Evolutionary conservation across 1,140 invertebrate genomes (phyloP).

Genomic region (Bombus ignitus): DNA sequence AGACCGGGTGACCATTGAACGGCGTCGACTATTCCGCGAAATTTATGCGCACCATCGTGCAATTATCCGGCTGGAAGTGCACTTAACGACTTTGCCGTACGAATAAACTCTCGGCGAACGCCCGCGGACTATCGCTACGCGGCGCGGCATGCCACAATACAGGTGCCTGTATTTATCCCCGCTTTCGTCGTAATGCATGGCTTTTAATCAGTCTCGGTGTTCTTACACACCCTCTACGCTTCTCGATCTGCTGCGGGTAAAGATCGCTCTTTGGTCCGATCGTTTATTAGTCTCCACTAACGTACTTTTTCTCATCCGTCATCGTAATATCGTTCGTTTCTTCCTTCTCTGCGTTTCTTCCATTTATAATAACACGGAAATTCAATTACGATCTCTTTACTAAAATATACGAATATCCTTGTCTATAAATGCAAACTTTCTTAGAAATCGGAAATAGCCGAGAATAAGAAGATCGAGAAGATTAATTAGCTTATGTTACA

Average conservation of each 20-base stretch:
- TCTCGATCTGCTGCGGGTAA: neutral
- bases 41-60: constrained; percentile 64
- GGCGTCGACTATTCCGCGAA: constrained; percentile 38
- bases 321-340: neutral
- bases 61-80: constrained; percentile 67
- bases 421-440: neutral
- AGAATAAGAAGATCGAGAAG: too few relatives aligned
- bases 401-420: too few relatives aligned
- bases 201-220: constrained; percentile 46
- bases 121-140: constrained; percentile 31
- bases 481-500: neutral
- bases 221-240: neutral
- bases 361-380: neutral
- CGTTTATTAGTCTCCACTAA: neutral
- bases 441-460: too few relatives aligned
- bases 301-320: neutral
- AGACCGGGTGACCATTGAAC: constrained; percentile 15
- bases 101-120: constrained; percentile 60
- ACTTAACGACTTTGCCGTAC: constrained; percentile 67
- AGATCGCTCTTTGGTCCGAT: neutral
- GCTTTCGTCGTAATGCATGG: constrained; percentile 11
- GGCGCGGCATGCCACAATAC: constrained; percentile 18
- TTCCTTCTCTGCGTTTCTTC: neutral
- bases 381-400: neutral
- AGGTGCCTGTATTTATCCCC: constrained; percentile 45